Evolutionary conservation across 2,113 vertebrate genomes (phyloP).

Genomic region (Amphiprion ocellaris): DNA sequence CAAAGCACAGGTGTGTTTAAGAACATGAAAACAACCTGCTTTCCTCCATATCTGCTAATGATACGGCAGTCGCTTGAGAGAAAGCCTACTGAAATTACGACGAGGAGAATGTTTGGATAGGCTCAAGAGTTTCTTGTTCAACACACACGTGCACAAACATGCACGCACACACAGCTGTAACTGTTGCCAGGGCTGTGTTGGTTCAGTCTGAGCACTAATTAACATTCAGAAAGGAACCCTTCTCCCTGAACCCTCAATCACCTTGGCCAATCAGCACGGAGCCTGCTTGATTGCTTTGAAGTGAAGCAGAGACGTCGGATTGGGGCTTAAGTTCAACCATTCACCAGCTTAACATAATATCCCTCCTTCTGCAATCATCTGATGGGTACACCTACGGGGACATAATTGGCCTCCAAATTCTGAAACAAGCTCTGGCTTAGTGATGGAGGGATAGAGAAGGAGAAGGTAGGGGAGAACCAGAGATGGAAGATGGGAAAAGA

Average conservation of each 20-base stretch:
- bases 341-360: constrained; percentile 81
- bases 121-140: constrained; percentile 54
- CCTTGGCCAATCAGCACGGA: constrained; percentile 70
- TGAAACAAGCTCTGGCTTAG: constrained; percentile 60
- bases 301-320: constrained; percentile 77
- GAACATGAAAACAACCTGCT: constrained; percentile 45
- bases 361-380: constrained; percentile 77
- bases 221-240: constrained; percentile 58
- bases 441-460: not conserved
- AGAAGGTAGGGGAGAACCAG: constrained; percentile 8
- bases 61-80: constrained; percentile 33
- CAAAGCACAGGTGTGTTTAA: constrained; percentile 71
- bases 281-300: constrained; percentile 81
- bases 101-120: constrained; percentile 58
- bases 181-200: constrained; percentile 47
- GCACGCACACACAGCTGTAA: constrained; percentile 28
- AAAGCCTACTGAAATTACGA: constrained; percentile 20
- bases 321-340: constrained; percentile 73
- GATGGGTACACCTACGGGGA: constrained; percentile 76
- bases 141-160: constrained; percentile 15
- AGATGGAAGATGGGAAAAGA: constrained; percentile 22
- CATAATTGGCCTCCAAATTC: constrained; percentile 77
- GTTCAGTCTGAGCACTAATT: constrained; percentile 67
- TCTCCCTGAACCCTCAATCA: constrained; percentile 67
- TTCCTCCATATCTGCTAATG: constrained; percentile 4